Evolutionary conservation across 2,888 invertebrate species (phyloP).

Genomic region (Spilosoma lubricipeda): DNA sequence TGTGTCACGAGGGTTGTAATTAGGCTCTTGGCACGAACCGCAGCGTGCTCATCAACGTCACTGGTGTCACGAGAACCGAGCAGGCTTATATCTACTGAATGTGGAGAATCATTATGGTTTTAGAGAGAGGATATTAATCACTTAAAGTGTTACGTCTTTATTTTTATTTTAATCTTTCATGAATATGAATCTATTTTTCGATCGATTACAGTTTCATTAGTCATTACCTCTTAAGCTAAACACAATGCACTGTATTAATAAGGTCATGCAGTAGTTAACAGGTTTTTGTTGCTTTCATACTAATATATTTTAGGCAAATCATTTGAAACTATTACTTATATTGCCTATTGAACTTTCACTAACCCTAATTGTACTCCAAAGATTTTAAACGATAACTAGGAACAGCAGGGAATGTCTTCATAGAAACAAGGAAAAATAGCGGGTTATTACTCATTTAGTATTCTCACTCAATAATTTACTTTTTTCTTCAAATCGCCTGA

Average conservation of each 20-base stretch:
- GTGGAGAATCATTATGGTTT: constrained; percentile 9
- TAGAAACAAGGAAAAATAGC: constrained; percentile 37
- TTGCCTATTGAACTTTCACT: too few relatives aligned
- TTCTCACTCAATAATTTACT: constrained; percentile 51
- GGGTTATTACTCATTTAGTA: constrained; percentile 43
- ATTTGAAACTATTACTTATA: too few relatives aligned
- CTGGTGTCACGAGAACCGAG: constrained; percentile 40
- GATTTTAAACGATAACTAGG: not conserved
- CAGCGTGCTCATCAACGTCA: constrained; percentile 66
- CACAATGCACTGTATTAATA: too few relatives aligned
- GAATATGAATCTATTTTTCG: not conserved
- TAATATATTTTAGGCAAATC: too few relatives aligned
- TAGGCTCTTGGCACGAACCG: constrained; percentile 59
- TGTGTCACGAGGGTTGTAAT: constrained; percentile 65
- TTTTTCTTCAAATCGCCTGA: constrained; percentile 56
- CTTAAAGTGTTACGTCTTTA: not conserved
- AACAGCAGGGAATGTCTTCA: constrained; percentile 13
- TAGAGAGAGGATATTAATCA: constrained; percentile 9
- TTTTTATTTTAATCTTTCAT: constrained; percentile 4
- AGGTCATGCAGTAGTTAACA: too few relatives aligned
- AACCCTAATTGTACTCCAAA: too few relatives aligned
- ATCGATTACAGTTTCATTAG: not conserved
- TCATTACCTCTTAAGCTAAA: too few relatives aligned
- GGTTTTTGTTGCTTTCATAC: too few relatives aligned
- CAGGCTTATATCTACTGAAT: constrained; percentile 33